phyloP scores from a whole-genome alignment of 2,113 vertebrate genomes.

The Odocoileus hemionus region DNA sequence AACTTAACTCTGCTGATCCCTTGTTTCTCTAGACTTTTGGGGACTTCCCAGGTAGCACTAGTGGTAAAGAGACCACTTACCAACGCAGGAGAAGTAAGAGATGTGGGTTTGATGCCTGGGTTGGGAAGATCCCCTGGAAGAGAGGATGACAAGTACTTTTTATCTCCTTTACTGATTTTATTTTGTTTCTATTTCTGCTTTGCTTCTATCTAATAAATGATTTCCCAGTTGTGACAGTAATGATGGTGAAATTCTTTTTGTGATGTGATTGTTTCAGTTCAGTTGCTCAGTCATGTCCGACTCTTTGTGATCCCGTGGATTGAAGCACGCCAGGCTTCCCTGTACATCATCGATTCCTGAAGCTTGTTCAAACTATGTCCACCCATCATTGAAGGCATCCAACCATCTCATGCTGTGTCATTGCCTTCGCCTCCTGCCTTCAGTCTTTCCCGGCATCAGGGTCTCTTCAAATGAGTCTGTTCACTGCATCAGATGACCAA shows the following conservation, averaged over 20 bases:
- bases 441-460: neutral
- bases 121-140: neutral
- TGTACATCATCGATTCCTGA: neutral
- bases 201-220: neutral
- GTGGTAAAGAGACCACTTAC: neutral
- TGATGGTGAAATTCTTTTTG: neutral
- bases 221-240: neutral
- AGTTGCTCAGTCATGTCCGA: neutral
- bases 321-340: neutral
- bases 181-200: neutral
- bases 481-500: neutral
- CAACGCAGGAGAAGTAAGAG: neutral
- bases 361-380: neutral
- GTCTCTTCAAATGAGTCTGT: neutral
- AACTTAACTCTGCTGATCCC: neutral
- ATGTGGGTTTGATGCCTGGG: neutral
- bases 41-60: neutral
- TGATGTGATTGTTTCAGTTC: neutral
- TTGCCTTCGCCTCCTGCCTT: rapidly evolving
- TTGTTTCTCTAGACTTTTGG: neutral
- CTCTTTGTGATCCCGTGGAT: neutral
- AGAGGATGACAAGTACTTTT: neutral
- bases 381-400: neutral
- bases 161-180: neutral
- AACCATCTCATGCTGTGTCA: neutral